Conservation (phyloP, 2,797 vertebrate species). For the Thalassophryne amazonica region DNA sequence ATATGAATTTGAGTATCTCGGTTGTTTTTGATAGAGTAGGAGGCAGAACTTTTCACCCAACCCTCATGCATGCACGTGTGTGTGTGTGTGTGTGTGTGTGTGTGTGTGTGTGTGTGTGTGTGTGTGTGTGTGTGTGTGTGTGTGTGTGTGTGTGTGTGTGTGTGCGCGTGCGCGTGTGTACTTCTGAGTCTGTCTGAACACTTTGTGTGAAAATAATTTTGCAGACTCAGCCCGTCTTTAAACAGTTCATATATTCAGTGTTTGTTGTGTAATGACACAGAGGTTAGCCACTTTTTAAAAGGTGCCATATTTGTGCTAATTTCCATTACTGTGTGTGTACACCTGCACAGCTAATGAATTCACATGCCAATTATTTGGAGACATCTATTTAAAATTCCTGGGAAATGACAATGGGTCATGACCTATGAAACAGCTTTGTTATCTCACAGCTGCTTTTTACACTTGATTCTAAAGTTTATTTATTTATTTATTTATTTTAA, state of each 20-base stretch:
- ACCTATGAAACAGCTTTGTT: background rate
- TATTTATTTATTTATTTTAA: too few species aligned
- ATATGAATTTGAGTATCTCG: too few species aligned
- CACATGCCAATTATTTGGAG: background rate
- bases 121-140: too few species aligned
- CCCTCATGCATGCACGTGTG: too few species aligned
- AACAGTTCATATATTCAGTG: background rate
- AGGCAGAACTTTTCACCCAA: too few species aligned
- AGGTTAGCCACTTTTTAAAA: background rate
- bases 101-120: too few species aligned
- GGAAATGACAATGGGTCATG: background rate
- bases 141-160: too few species aligned
- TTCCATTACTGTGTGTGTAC: slow-evolving; percentile 1
- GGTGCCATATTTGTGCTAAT: background rate
- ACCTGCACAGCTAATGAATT: background rate
- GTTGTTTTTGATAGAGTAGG: too few species aligned
- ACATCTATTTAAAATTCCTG: background rate
- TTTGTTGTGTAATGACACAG: background rate
- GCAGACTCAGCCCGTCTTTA: background rate
- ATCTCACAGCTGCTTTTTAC: background rate
- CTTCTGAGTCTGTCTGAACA: background rate
- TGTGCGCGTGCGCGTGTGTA: too few species aligned
- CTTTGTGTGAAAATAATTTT: background rate
- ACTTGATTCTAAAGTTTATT: too few species aligned
- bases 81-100: too few species aligned